Conservation (phyloP, 2,113 vertebrate genomes). For the Nanorana parkeri region DNA sequence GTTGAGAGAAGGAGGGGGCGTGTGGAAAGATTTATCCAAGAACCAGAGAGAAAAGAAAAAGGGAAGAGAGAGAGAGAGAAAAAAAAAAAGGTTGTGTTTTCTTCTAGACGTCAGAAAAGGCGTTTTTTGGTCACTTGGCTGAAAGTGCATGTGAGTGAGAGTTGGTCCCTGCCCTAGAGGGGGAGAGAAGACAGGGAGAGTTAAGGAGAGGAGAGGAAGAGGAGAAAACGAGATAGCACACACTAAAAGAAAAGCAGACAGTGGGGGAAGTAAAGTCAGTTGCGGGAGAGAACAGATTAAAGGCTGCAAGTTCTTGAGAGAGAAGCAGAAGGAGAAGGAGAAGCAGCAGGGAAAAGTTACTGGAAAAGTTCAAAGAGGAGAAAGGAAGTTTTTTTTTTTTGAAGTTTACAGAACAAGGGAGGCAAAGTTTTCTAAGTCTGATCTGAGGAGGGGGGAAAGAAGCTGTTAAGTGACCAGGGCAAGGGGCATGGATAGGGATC, state of each 20-base stretch:
- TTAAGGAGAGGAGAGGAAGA: slow-evolving; percentile 30
- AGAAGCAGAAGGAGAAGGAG: not conserved
- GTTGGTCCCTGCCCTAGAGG: slow-evolving; percentile 51
- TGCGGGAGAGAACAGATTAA: slow-evolving; percentile 1
- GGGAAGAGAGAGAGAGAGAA: slow-evolving; percentile 43
- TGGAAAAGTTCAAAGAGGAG: slow-evolving; percentile 1
- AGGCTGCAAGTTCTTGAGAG: not conserved
- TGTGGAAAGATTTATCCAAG: slow-evolving; percentile 64
- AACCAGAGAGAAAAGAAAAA: slow-evolving; percentile 63
- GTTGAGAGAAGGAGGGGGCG: slow-evolving; percentile 66
- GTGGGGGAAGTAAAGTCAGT: slow-evolving; percentile 32
- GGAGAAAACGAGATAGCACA: slow-evolving; percentile 4
- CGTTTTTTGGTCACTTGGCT: slow-evolving; percentile 59
- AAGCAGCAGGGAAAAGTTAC: not conserved
- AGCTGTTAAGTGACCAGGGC: not conserved
- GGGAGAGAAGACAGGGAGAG: slow-evolving; percentile 50
- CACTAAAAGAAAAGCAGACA: slow-evolving; percentile 22
- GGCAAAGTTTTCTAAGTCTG: not conserved
- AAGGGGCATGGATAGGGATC: slow-evolving; percentile 72
- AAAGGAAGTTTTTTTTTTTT: slow-evolving; percentile 23
- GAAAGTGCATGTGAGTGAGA: slow-evolving; percentile 51
- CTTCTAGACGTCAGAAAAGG: slow-evolving; percentile 72
- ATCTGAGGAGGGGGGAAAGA: slow-evolving; percentile 17
- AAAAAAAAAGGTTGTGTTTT: slow-evolving; percentile 63
- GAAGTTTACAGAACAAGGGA: not conserved